phyloP scores from a whole-genome alignment of 2,888 invertebrate species.

The Oegoconia quadripuncta region DNA sequence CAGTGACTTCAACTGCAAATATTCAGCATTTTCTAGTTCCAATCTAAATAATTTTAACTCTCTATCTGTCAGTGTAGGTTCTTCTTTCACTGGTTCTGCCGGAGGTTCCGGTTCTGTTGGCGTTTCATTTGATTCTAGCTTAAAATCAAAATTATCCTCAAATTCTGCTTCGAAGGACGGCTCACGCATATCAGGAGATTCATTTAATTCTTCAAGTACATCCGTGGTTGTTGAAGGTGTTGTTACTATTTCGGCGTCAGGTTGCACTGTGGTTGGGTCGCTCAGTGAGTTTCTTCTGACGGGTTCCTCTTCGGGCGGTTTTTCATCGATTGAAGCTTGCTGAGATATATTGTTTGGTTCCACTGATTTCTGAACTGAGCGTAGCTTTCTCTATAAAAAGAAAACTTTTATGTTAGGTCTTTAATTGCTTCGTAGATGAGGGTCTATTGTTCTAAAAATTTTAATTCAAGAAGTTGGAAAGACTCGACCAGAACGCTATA shows the following conservation, averaged over 20 bases:
- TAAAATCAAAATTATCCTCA: conserved; percentile 44
- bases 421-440: too few species aligned
- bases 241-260: not conserved
- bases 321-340: conserved; percentile 37
- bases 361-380: conserved; percentile 79
- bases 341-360: conserved; percentile 61
- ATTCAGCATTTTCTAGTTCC: conserved; percentile 83
- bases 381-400: conserved; percentile 81
- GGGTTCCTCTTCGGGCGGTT: conserved; percentile 43
- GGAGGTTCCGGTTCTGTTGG: conserved; percentile 33
- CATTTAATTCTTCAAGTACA: conserved; percentile 23
- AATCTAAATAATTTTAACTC: conserved; percentile 78
- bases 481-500: too few species aligned
- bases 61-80: conserved; percentile 78
- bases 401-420: too few species aligned
- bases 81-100: conserved; percentile 43
- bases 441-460: too few species aligned
- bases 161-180: conserved; percentile 56
- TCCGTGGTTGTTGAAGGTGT: conserved; percentile 18
- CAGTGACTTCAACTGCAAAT: conserved; percentile 83
- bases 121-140: conserved; percentile 37
- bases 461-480: too few species aligned
- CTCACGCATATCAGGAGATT: conserved; percentile 29
- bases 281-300: conserved; percentile 34
- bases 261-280: conserved; percentile 8